Conservation (phyloP, 2,888 invertebrate species). For the Aphodius sticticus region DNA sequence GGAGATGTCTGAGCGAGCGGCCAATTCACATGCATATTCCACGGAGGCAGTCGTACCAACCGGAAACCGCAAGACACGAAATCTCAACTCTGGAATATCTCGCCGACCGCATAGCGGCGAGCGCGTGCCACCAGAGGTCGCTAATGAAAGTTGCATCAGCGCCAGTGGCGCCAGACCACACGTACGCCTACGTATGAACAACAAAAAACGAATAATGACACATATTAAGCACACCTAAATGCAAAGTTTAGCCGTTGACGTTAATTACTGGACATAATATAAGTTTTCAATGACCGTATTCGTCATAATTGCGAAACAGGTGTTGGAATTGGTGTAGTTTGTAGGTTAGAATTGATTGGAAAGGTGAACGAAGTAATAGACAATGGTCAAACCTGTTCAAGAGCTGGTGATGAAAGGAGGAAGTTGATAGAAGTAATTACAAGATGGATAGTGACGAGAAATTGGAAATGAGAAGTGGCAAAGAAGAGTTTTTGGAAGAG, state of each 20-base stretch:
- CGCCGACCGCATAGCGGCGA: constrained; percentile 31
- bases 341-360: no score
- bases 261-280: background rate
- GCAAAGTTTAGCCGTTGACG: background rate
- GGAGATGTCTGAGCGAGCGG: background rate
- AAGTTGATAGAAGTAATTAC: no score
- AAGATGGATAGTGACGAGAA: no score
- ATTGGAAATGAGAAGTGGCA: no score
- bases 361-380: no score
- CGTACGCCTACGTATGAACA: background rate
- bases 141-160: constrained; percentile 55
- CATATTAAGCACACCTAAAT: no score
- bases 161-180: constrained; percentile 49
- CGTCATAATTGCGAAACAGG: background rate
- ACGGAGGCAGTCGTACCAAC: background rate
- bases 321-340: no score
- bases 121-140: constrained; percentile 53
- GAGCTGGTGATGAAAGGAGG: no score
- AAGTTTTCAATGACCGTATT: background rate
- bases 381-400: no score
- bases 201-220: background rate
- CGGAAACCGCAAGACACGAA: background rate
- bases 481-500: no score
- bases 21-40: background rate
- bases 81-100: background rate